A percentile compares a stretch with the other conserved stretches of the same genome.
These are phyloP conservation scores for Serripes groenlandicus DNA, from an alignment of 2,888 invertebrate species.

Conservation along the genomic window DNA sequence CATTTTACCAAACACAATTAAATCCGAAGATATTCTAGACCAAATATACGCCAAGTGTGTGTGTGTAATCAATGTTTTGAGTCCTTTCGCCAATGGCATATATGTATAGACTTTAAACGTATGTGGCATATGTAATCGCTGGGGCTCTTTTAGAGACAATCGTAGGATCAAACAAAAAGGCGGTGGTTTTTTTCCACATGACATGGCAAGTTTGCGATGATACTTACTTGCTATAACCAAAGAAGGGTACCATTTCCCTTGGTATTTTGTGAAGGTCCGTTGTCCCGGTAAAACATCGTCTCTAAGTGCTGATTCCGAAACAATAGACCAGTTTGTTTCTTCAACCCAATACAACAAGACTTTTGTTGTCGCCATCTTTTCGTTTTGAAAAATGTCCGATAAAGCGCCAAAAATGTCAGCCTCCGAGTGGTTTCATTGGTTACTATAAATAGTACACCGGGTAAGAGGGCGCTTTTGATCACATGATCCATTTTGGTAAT, in stretches of 20 bases:
- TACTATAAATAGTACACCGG: slow-evolving; percentile 15
- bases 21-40: too few species aligned
- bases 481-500: not conserved
- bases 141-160: not conserved
- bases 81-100: too few species aligned
- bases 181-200: slow-evolving; percentile 18
- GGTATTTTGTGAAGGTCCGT: slow-evolving; percentile 25
- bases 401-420: not conserved
- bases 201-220: slow-evolving; percentile 26
- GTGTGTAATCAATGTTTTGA: too few species aligned
- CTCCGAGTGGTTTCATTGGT: slow-evolving; percentile 19
- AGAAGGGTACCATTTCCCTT: slow-evolving; percentile 33
- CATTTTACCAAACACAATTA: too few species aligned
- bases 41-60: too few species aligned
- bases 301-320: slow-evolving; percentile 28
- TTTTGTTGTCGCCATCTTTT: slow-evolving; percentile 28
- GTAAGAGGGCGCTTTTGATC: slow-evolving; percentile 26
- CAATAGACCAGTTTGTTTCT: slow-evolving; percentile 33
- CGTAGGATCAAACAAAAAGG: slow-evolving; percentile 26
- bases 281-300: slow-evolving; percentile 30
- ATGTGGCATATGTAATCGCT: too few species aligned
- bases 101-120: too few species aligned
- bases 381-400: too few species aligned
- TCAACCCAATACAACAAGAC: slow-evolving; percentile 32
- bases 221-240: slow-evolving; percentile 37